Evolutionary conservation across 2,888 invertebrate genomes (phyloP), one percentile per base, ranked within the genome.

Genomic region (Argynnis bischoffii): DNA sequence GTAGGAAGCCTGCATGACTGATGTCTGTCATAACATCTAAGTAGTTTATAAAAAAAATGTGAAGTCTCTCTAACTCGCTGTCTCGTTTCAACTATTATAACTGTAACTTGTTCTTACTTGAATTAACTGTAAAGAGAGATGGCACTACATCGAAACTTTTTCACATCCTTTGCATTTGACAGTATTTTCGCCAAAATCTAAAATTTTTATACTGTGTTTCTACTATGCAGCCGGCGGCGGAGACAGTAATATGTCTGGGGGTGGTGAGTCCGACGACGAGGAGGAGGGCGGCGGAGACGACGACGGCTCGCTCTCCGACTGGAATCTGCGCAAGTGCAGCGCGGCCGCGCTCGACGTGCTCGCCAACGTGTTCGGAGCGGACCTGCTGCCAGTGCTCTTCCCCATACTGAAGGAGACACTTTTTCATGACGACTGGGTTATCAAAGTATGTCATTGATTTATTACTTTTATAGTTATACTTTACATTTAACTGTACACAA

Each of bases 321-420:
- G 99, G 99, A 99, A 99, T 93, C 94, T 99, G 76, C 95, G 99
- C 79, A 99, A 99, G 91, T 99, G 99, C 85, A 98, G 99, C 78
- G 99, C 99, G 0, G 99, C 99, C 31, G 99, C 99, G 0, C 93
- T 99, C 64, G 99, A 99, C 90, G 98, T 99, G 64, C 90, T 99
- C 66, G 99, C 99, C 18, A 98, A 98, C 88, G 99, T 99, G 48
- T 99, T 99, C 86, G 95, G 97, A 56, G 99, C 99, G 72, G 98
- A 98, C 73, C 94, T 99, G 68, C 93, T 99, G 79, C 98, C 98
- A 0, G 97, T 98, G 72, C 94, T 99, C 48, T 95, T 99, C 79
- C 99, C 99, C 6, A 98, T 99, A 80, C 94, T 99, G 15, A 98
- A 99, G 86, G 99, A 99, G 84, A 99, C 99, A 0, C 94, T 99